Evolutionary conservation across 2,797 vertebrate genomes (phyloP).

Genomic region (Odontamblyopus rebecca): DNA sequence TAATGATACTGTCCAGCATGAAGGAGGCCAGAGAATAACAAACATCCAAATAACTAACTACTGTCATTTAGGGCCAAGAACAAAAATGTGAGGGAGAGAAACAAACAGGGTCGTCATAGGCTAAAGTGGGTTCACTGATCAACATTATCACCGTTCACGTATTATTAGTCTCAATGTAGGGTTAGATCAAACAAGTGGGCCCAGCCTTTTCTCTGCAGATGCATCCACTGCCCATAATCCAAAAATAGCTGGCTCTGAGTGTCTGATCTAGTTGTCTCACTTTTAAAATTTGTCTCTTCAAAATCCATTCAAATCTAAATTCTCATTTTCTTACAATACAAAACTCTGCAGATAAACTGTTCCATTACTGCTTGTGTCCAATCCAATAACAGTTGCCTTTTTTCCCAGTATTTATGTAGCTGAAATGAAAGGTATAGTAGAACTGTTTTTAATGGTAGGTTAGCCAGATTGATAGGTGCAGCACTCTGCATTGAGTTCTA

Average conservation of each 20-base stretch:
- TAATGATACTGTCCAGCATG: slow-evolving; percentile 21
- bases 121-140: not conserved
- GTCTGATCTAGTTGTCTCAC: no score
- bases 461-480: no score
- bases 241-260: not conserved
- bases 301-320: no score
- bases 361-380: no score
- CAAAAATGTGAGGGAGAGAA: not conserved
- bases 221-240: not conserved
- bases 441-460: no score
- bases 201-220: no score
- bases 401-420: not conserved
- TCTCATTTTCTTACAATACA: no score
- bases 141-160: not conserved
- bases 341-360: no score
- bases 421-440: no score
- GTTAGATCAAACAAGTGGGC: no score
- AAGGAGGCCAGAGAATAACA: not conserved
- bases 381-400: not conserved
- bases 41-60: not conserved
- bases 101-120: not conserved
- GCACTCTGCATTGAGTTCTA: no score
- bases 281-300: no score
- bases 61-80: not conserved
- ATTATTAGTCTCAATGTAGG: not conserved